Base-by-base conservation (phyloP, 2,113 vertebrate species). In the Cyprinodon tularosa region DNA sequence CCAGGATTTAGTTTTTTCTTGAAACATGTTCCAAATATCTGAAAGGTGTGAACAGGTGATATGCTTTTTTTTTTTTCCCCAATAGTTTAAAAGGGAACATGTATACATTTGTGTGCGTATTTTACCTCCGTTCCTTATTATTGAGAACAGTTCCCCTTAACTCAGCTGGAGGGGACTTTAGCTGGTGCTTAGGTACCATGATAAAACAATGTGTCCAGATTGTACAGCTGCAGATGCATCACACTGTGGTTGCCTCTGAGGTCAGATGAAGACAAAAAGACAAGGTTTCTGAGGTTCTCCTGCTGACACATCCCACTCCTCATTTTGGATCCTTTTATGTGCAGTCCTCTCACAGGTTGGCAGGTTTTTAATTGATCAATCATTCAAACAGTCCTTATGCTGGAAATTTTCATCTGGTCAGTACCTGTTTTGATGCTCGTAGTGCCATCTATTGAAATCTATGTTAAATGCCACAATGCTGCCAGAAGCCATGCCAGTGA, bases 401-500 rank as follows among this genome's bases (percentile, higher is more conserved):
- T 42, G 57, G 3, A 3, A 20, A 48, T 37, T 4, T 61, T 66
- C 13, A 4, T 53, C 63, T n/a, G 3, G 77, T 98, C 93, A 99
- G 90, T 98, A 98, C 93, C 96, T 95, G 94, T 96, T 99, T 88
- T 99, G 97, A 92, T 98, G 97, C 90, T 99, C 98, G 80, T 96
- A 97, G 92, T 99, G 97, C 98, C 97, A 99, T 78, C 98, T 96
- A 91, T 98, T 99, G 94, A 99, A 98, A 93, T 99, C 98, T 84
- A 99, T 99, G 93, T 99, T 98, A 91, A 99, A 99, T 84, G 97
- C 98, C 93, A 99, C 98, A 5, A 99, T 98, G 90, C 97, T 99
- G 81, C 98, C 98, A 69, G 98, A 99, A 65, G 97, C 97, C 98
- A 99, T 99, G 89, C 98, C 98, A 0, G 97, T 99, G 90, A 99